phyloP scores from a whole-genome alignment of 2,113 vertebrate genomes.

The Brachyhypopomus occidentalis region DNA sequence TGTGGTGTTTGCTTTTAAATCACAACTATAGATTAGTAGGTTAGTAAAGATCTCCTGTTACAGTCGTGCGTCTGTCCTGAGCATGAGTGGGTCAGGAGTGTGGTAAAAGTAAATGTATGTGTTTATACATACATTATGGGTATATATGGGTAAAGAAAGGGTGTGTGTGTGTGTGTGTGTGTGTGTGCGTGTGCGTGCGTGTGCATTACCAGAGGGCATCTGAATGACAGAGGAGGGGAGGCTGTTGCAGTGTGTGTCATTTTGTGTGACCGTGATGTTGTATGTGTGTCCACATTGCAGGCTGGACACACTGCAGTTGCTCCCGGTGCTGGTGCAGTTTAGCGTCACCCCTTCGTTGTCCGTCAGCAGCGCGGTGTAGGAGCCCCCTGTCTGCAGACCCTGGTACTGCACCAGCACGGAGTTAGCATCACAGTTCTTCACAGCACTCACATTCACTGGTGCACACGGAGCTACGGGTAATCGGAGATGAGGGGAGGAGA shows the following conservation, averaged over 20 bases:
- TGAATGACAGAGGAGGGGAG: constrained; percentile 55
- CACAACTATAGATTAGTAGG: too few relatives aligned
- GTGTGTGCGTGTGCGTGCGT: neutral
- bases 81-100: too few relatives aligned
- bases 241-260: constrained; percentile 61
- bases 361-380: constrained; percentile 60
- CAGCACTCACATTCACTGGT: constrained; percentile 58
- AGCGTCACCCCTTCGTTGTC: constrained; percentile 51
- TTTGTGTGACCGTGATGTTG: constrained; percentile 59
- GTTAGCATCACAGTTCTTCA: constrained; percentile 63
- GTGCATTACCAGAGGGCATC: constrained; percentile 66
- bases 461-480: constrained; percentile 67
- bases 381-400: constrained; percentile 49
- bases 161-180: neutral
- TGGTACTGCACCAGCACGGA: constrained; percentile 66
- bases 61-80: too few relatives aligned
- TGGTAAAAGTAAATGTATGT: neutral
- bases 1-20: neutral
- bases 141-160: neutral
- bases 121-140: too few relatives aligned
- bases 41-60: neutral
- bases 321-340: constrained; percentile 65
- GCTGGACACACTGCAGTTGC: constrained; percentile 61
- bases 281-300: constrained; percentile 67
- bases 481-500: neutral